Base-by-base conservation (phyloP, 2,113 vertebrate species). In the Pseudolaguvia tuberculata region DNA sequence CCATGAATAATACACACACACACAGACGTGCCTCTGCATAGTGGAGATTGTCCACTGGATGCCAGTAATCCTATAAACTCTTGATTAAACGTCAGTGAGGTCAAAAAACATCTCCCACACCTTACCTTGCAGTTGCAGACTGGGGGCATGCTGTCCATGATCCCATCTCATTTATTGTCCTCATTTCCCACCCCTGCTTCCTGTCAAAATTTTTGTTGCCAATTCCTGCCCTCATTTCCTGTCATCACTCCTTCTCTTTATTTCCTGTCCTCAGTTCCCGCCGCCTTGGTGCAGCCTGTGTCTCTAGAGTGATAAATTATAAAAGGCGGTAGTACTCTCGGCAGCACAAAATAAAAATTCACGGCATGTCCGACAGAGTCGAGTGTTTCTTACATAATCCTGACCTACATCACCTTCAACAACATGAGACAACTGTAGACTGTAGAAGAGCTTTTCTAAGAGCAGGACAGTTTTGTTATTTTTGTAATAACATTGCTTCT, bases 371-470 rank as follows among this genome's bases (percentile, higher is more conserved):
- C 47, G 29, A 18, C 50, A 21, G 17, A 48, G 50, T 45, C 58
- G 25, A 17, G 53, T 27, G 29, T 25, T 58, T 74, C 75, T 61
- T 76, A 68, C 73, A 78, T 76, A 72, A 78, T 63, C 48, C 57
- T 77, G 71, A 79, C 80, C 80, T 63, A 79, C 66, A 81, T 73
- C 73, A 72, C 55, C 69, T 57, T 50, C 59, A 29, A 69, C 57
- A 82, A 57, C 59, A 78, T 67, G 70, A 72, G 51, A 17, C 47
- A 63, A 70, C 35, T 53, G 25, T 35, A 48, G n/a, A n/a, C n/a
- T n/a, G n/a, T n/a, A n/a, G n/a, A n/a, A n/a, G n/a, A n/a, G n/a
- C n/a, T n/a, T n/a, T n/a, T n/a, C n/a, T n/a, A n/a, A n/a, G n/a
- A n/a, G n/a, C n/a, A n/a, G n/a, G n/a, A n/a, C n/a, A n/a, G n/a